These are phyloP conservation scores for Doryteuthis pealeii DNA, from an alignment of 1,140 invertebrate genomes.

Conservation along the genomic window DNA sequence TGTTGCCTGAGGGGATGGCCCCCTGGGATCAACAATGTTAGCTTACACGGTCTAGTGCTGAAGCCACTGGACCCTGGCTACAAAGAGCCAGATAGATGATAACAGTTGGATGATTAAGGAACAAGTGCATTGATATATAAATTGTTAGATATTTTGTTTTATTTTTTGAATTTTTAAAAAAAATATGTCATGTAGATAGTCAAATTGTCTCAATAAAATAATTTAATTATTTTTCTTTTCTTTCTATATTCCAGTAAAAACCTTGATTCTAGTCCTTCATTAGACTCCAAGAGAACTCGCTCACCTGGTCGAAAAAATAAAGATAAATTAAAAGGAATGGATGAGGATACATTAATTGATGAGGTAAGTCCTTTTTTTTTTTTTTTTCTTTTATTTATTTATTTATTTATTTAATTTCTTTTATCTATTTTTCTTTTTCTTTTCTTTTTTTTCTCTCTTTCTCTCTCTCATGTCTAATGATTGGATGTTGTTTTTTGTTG, in stretches of 20 bases:
- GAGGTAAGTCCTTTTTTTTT: conserved; percentile 24
- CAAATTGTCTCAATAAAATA: too few species aligned
- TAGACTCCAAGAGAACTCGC: background rate
- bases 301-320: conserved; percentile 13
- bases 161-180: too few species aligned
- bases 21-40: too few species aligned
- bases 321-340: conserved; percentile 28
- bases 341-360: conserved; percentile 32
- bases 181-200: too few species aligned
- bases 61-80: too few species aligned
- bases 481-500: background rate
- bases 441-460: background rate
- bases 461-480: background rate
- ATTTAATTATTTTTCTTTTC: conserved; percentile 1
- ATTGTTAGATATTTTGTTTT: too few species aligned
- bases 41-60: too few species aligned
- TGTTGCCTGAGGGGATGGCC: too few species aligned
- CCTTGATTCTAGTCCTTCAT: conserved; percentile 16
- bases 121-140: too few species aligned
- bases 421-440: background rate
- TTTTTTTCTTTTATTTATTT: background rate
- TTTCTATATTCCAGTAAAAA: conserved; percentile 12
- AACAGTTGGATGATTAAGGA: too few species aligned
- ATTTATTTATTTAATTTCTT: background rate
- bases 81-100: too few species aligned